These are phyloP conservation scores for Amblyjoppa fuscipennis DNA, from an alignment of 2,888 invertebrate species.

Conservation along the genomic window DNA sequence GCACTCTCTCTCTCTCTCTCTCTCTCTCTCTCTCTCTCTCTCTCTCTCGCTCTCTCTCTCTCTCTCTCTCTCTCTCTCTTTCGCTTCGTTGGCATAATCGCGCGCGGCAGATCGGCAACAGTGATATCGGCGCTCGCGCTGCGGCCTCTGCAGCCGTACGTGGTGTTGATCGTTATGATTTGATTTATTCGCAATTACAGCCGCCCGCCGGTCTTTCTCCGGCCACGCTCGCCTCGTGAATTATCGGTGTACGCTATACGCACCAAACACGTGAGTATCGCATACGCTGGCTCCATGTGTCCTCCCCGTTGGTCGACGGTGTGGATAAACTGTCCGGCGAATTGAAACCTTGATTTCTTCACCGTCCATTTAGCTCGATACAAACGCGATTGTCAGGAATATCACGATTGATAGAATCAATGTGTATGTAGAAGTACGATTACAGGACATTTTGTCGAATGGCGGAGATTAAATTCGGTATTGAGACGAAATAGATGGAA, in stretches of 20 bases:
- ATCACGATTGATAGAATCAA: neutral
- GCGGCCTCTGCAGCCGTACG: slow-evolving; percentile 31
- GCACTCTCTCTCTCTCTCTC: neutral
- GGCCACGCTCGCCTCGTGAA: slow-evolving; percentile 71
- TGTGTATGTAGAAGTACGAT: neutral
- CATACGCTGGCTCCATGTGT: slow-evolving; percentile 30
- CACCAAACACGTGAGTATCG: slow-evolving; percentile 28
- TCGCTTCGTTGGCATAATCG: slow-evolving; percentile 63
- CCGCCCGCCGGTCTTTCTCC: slow-evolving; percentile 65
- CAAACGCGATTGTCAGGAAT: neutral
- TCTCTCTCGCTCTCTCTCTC: slow-evolving; percentile 1
- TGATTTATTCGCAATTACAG: slow-evolving; percentile 82
- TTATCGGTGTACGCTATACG: slow-evolving; percentile 74
- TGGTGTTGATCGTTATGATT: slow-evolving; percentile 82
- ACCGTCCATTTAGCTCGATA: neutral
- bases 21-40: neutral
- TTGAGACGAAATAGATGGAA: too few species aligned
- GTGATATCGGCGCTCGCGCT: slow-evolving; percentile 64
- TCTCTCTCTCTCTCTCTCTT: slow-evolving; percentile 1
- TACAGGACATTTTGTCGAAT: too few species aligned
- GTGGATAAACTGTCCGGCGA: neutral
- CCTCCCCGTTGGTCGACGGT: slow-evolving; percentile 6
- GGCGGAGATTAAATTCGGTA: too few species aligned
- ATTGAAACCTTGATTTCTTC: neutral
- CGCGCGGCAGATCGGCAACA: slow-evolving; percentile 65